Percentiles rank a stretch among this genome's conserved stretches.
phyloP scores from a whole-genome alignment of 2,888 invertebrate genomes.

The Ellobium chinense region DNA sequence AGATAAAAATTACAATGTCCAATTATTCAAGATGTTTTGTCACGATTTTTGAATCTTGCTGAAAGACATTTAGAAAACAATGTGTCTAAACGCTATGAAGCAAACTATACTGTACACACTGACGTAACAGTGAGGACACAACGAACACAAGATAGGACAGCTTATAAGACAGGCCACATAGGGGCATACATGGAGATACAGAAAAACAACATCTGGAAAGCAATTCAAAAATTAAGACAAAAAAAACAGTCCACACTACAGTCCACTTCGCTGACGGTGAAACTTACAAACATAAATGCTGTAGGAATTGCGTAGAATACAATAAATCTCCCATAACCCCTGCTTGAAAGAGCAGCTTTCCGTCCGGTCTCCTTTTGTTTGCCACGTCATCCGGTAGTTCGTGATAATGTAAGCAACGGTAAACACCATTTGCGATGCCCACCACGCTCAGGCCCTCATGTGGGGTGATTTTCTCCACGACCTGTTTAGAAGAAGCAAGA shows the following conservation, averaged over 20 bases:
- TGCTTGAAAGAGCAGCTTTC: slow-evolving; percentile 92
- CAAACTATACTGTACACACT: too few relatives aligned
- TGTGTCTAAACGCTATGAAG: too few relatives aligned
- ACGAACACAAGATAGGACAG: too few relatives aligned
- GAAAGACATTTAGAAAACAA: too few relatives aligned
- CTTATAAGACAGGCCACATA: too few relatives aligned
- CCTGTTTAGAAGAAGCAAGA: slow-evolving; percentile 72
- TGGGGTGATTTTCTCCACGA: slow-evolving; percentile 92
- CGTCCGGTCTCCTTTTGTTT: slow-evolving; percentile 86
- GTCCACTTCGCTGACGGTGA: too few relatives aligned
- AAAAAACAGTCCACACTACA: not conserved
- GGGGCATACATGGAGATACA: too few relatives aligned
- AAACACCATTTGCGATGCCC: slow-evolving; percentile 93
- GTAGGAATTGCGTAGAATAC: slow-evolving; percentile 92
- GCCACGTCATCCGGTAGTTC: slow-evolving; percentile 94
- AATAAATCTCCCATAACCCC: slow-evolving; percentile 99
- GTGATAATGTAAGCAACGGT: slow-evolving; percentile 96
- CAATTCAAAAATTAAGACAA: not conserved
- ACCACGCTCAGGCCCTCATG: slow-evolving; percentile 97
- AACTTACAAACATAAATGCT: slow-evolving; percentile 84
- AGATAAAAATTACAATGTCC: too few relatives aligned
- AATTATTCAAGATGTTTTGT: too few relatives aligned
- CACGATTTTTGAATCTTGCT: too few relatives aligned
- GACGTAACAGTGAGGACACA: too few relatives aligned
- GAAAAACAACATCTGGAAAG: too few relatives aligned